These are phyloP conservation scores for Charanyca ferruginea DNA, from an alignment of 2,888 invertebrate genomes.

Conservation along the genomic window DNA sequence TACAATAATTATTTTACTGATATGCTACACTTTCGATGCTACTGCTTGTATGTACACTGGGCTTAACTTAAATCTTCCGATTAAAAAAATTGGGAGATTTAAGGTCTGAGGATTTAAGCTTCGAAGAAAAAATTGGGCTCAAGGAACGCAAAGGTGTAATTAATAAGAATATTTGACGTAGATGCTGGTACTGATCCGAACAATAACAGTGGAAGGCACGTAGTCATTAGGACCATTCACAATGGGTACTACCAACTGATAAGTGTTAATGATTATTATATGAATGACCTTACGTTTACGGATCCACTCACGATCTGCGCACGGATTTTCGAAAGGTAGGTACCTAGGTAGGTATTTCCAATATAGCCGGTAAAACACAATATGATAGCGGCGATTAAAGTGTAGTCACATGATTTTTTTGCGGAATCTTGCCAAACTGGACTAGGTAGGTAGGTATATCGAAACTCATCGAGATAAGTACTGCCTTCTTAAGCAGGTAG, in stretches of 20 bases:
- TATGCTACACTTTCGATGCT: too few species aligned
- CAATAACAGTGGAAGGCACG: constrained; percentile 23
- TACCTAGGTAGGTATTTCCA: constrained; percentile 26
- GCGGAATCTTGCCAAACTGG: constrained; percentile 4
- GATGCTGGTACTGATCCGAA: constrained; percentile 19
- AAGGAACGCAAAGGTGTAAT: too few species aligned
- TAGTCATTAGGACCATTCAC: constrained; percentile 32
- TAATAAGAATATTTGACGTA: too few species aligned
- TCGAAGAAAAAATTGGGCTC: too few species aligned
- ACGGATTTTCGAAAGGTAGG: constrained; percentile 23
- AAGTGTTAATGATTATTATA: constrained; percentile 24
- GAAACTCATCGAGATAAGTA: too few species aligned
- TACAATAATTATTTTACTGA: too few species aligned
- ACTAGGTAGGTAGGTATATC: too few species aligned
- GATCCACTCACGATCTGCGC: constrained; percentile 3
- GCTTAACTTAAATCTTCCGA: too few species aligned
- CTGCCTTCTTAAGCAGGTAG: too few species aligned
- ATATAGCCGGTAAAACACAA: constrained; percentile 14
- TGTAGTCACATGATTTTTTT: constrained; percentile 14
- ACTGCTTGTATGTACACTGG: too few species aligned
- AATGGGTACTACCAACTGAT: constrained; percentile 13
- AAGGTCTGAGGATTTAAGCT: too few species aligned
- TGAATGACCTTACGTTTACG: constrained; percentile 38
- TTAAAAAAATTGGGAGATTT: too few species aligned
- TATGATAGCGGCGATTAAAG: constrained; percentile 7